Evolutionary conservation across 1,140 invertebrate species (phyloP), one percentile per base, ranked within the genome.

Genomic region (Drosophila nikananu): DNA sequence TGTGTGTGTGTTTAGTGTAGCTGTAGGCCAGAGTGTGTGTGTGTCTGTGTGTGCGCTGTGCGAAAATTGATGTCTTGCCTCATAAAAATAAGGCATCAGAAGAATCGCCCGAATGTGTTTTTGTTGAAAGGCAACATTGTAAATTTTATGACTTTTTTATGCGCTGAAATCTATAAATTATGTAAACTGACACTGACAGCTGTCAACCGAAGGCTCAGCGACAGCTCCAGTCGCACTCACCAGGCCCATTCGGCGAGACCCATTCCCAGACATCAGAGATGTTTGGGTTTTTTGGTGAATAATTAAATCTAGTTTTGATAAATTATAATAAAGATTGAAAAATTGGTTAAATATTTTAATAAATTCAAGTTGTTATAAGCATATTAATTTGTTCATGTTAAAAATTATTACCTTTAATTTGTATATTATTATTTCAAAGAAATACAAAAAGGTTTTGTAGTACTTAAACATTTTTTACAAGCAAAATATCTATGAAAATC

Each of bases 121-220:
- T 86, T 86, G 83, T 86, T 77, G 83, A 89, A 86, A 83, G 86
- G 86, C 86, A 89, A 89, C 86, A 89, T 89, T 89, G 86, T 90
- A 89, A 81, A 89, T 89, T 89, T 89, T 89, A 89, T 90, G 86
- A 89, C 86, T 89, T 90, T 89, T 89, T 89, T 89, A 89, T 89
- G 86, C 81, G 81, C 80, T 89, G 86, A 89, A 89, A 89, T 89
- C 86, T 89, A 89, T 89, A 89, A 89, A 89, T 89, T 89, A 89
- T 89, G 86, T 89, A 89, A 89, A 89, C 86, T 89, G 86, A 89
- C 86, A 89, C 86, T 89, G 86, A 89, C 86, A 89, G 86, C 86
- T 89, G 86, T 89, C 86, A 89, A 90, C 73, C 67, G 81, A 79
- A 79, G 81, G 64, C 80, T 62, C 77, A 71, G 59, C 60, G 60